Evolutionary conservation across 2,113 vertebrate species (phyloP).

Genomic region (Halichoeres trimaculatus): DNA sequence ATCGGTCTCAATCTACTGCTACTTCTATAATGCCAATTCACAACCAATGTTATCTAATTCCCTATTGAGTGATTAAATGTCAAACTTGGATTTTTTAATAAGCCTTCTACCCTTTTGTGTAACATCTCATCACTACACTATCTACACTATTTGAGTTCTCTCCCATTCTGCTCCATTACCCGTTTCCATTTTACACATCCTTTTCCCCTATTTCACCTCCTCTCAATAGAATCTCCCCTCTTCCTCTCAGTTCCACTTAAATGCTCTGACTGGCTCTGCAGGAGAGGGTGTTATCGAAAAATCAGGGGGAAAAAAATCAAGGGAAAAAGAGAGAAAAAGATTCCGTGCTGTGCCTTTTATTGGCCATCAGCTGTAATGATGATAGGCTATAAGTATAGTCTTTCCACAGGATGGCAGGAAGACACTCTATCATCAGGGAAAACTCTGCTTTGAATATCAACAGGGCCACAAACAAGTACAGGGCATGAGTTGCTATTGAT

Average conservation of each 20-base stretch:
- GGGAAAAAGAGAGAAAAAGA: constrained; percentile 4
- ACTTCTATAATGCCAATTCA: no score
- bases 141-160: not conserved
- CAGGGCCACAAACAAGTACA: constrained; percentile 27
- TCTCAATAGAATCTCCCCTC: constrained; percentile 31
- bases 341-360: constrained; percentile 46
- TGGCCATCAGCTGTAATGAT: constrained; percentile 46
- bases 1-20: no score
- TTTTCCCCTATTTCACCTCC: constrained; percentile 28
- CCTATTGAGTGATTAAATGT: no score
- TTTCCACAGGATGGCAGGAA: constrained; percentile 8
- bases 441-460: constrained; percentile 17
- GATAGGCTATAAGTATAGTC: constrained; percentile 49
- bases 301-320: not conserved
- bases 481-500: not conserved
- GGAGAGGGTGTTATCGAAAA: constrained; percentile 34
- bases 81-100: not conserved
- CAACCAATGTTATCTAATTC: no score
- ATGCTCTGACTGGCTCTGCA: constrained; percentile 11
- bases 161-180: constrained; percentile 28
- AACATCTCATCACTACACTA: not conserved
- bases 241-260: constrained; percentile 27
- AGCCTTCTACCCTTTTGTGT: not conserved
- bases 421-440: constrained; percentile 19
- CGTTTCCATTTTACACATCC: constrained; percentile 23